A percentile compares a stretch with the other conserved stretches of the same genome.
These are phyloP conservation scores for Euura saliciscinereae DNA, from an alignment of 1,140 invertebrate genomes.

Conservation along the genomic window DNA sequence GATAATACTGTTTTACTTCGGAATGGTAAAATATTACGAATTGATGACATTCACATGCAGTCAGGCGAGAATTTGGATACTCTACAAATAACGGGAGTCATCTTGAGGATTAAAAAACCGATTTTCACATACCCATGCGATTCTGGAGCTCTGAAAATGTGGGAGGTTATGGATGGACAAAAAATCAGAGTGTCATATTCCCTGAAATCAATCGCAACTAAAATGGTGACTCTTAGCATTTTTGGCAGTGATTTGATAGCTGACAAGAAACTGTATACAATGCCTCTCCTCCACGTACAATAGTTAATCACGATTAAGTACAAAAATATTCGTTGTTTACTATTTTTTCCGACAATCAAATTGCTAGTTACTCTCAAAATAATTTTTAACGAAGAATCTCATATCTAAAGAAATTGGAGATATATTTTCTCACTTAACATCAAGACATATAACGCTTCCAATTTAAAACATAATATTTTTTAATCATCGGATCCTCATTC, in stretches of 20 bases:
- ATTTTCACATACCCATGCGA: slow-evolving; percentile 9
- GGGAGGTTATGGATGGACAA: no score
- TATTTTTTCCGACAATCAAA: no score
- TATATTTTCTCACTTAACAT: no score
- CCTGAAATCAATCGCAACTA: background rate
- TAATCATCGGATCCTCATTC: no score
- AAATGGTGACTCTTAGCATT: background rate
- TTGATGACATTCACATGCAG: background rate
- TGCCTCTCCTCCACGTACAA: background rate
- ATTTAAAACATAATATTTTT: no score
- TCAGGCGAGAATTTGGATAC: background rate
- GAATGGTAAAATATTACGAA: background rate
- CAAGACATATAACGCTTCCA: no score
- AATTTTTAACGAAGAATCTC: no score
- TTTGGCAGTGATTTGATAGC: background rate
- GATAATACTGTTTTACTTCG: background rate
- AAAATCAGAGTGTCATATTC: background rate
- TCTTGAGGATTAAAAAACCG: background rate
- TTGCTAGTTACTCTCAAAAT: no score
- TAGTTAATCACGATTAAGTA: no score
- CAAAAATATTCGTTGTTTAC: no score
- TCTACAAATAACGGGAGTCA: background rate
- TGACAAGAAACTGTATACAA: background rate
- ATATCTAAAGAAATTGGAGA: no score
- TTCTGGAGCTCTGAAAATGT: background rate